Base-by-base conservation (phyloP, 1,140 invertebrate species). In the Leptinotarsa texana region DNA sequence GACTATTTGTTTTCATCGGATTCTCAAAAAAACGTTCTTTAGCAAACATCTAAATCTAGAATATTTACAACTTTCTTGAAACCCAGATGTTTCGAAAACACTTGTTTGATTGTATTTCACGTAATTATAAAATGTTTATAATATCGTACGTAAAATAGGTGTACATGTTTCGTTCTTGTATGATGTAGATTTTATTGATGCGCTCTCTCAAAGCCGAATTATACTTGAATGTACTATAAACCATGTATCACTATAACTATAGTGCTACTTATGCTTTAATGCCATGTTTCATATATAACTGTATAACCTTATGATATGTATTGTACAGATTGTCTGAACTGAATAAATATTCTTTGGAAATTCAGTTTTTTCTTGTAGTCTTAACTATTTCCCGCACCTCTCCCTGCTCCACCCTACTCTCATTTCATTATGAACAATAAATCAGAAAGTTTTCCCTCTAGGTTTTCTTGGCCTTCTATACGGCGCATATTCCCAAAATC, bases 311-410 rank as follows among this genome's bases (percentile, higher is more conserved):
- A 83, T 83, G 82, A 81, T 80, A 84, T 85, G 83, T 85, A 85
- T 80, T 85, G 83, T 85, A 85, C 84, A 85, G 84, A 83, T 81
- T 85, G 84, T 85, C 84, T 84, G 83, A 85, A 83, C 82, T 85
- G 83, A 85, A 84, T 84, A 85, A 85, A 84, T 83, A 84, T 84
- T 83, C 83, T 85, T 85, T 85, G 82, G 83, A 85, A 78, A 76
- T 24, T 21, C 11, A 22, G 27, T 6, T 5, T 57, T 65, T 65
- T 33, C 21, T 42, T 42, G 33, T 42, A 42, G 33, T 42, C 8
- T 42, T 42, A 42, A 3, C 33, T 42, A 11, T 42, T 42, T 42
- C 6, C 27, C 27, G 27, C 27, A 8, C 5, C 4, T 33, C 5
- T 27, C 27, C 27, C 27, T 27, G 5, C 27, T 42, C 11, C 8